Evolutionary conservation across 2,888 invertebrate genomes (phyloP), one percentile per base, ranked within the genome.

Genomic region (Ectobius pallidus): DNA sequence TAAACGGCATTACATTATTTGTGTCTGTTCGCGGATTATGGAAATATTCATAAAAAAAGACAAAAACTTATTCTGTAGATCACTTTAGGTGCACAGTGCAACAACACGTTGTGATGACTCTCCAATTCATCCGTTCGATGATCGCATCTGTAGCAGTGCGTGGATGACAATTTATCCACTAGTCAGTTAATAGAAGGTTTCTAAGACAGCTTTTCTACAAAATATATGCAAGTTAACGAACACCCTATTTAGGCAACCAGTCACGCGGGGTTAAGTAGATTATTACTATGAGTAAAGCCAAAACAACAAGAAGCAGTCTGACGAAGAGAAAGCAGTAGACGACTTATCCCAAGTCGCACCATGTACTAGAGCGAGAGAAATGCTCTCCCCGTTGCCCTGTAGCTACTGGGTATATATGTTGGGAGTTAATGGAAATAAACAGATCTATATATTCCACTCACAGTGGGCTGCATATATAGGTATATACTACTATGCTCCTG

Each of bases 401-500:
- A 49, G 49, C 49, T 20, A 49, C 20, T 4, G 49, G n/a, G n/a
- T n/a, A n/a, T 49, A n/a, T 49, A 18, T 49, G 49, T 49, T 20
- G 20, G 3, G 6, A n/a, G 49, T 49, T 49, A 49, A 49, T 49
- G 49, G 49, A 22, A 49, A 49, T 49, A 49, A 49, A 49, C 22
- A 49, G 49, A 49, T 49, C 49, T 49, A n/a, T 18, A 49, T 49
- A 49, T 20, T 49, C 49, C 11, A 18, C 49, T 49, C 49, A 49
- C 20, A 49, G 22, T 22, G 22, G 1, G 3, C 18, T 20, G 18
- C 49, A 49, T 49, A 49, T n/a, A 18, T 44, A 11, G 3, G 18
- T 14, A 11, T n/a, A 14, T n/a, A n/a, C n/a, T n/a, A n/a, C n/a
- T n/a, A n/a, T n/a, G n/a, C n/a, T n/a, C n/a, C n/a, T n/a, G n/a